phyloP scores from a whole-genome alignment of 92 coral and sea anemone species.

The Porites lobata region DNA sequence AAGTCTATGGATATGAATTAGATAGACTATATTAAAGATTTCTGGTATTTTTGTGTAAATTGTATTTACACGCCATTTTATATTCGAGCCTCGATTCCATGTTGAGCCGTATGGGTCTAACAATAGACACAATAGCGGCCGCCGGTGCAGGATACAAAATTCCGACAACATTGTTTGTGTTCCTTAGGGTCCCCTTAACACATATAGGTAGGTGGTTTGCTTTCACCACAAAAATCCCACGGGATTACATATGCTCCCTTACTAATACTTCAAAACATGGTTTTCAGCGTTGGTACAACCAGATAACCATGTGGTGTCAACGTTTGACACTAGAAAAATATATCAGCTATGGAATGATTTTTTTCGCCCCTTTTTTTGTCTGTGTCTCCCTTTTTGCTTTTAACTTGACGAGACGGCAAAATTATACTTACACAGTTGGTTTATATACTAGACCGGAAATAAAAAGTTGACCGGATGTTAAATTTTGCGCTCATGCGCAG shows the following conservation, averaged over 20 bases:
- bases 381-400: no score
- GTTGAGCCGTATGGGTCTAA: constrained; percentile 32
- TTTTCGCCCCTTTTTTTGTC: no score
- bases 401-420: no score
- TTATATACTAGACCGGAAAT: no score
- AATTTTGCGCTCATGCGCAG: no score
- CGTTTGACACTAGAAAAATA: no score
- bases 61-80: constrained; percentile 50
- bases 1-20: constrained; percentile 35
- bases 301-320: no score
- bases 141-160: constrained; percentile 41
- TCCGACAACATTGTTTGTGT: constrained; percentile 69
- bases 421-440: no score
- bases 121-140: neutral
- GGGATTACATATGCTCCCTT: constrained; percentile 60
- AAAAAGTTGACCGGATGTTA: no score
- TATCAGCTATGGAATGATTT: no score
- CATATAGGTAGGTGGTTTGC: neutral
- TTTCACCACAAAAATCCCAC: constrained; percentile 54
- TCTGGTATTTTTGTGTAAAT: constrained; percentile 24
- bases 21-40: constrained; percentile 37
- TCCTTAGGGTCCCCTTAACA: constrained; percentile 49
- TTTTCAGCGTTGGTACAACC: no score
- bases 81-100: constrained; percentile 39
- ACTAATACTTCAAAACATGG: neutral